phyloP scores from a whole-genome alignment of 2,113 vertebrate species.

The Nothocercus nigrocapillus region DNA sequence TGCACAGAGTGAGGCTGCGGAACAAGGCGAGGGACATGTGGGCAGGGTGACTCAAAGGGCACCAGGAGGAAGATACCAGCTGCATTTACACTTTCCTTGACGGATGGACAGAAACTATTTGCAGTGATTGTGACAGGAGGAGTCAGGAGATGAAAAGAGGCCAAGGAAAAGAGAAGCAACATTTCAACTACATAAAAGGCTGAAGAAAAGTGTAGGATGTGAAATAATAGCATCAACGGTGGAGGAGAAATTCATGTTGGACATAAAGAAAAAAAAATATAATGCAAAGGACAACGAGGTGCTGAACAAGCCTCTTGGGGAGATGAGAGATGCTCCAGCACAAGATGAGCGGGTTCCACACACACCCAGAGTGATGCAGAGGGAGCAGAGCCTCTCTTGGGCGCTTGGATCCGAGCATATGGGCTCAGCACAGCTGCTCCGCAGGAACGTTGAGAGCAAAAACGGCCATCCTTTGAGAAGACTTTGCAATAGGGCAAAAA shows the following conservation, averaged over 20 bases:
- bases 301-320: background rate
- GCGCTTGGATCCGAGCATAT: background rate
- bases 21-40: background rate
- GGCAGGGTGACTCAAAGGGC: background rate
- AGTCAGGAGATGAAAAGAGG: background rate
- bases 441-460: background rate
- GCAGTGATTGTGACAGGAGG: background rate
- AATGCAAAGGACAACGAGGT: background rate
- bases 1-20: background rate
- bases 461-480: background rate
- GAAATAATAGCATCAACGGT: background rate
- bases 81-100: background rate
- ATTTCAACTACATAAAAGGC: background rate
- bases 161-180: background rate
- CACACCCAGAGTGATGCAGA: accelerated
- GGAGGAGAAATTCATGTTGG: background rate
- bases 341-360: background rate
- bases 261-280: background rate
- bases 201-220: background rate
- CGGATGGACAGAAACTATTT: background rate
- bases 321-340: background rate
- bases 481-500: background rate
- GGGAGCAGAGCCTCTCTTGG: background rate
- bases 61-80: background rate
- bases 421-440: background rate